Conservation (phyloP, 2,113 vertebrate species). For the Epinephelus cyanopodus region DNA sequence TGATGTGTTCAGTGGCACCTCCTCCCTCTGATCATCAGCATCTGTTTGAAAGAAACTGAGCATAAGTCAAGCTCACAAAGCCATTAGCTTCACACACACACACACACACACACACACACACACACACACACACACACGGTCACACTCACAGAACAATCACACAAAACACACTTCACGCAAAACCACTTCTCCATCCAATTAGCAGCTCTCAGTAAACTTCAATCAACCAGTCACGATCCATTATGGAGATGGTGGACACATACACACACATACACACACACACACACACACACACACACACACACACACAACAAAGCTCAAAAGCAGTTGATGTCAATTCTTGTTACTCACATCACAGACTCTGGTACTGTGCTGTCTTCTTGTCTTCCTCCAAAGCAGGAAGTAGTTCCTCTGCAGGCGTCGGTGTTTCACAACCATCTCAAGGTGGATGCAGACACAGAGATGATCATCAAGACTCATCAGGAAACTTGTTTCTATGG, state of each 20-base stretch:
- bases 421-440: neutral
- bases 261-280: slow-evolving; percentile 13
- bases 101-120: slow-evolving; percentile 30
- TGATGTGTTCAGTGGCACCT: neutral
- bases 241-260: slow-evolving; percentile 34
- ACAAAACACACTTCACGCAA: slow-evolving; percentile 35
- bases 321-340: neutral
- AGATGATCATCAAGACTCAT: neutral
- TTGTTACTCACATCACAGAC: neutral
- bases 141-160: neutral
- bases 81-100: slow-evolving; percentile 25
- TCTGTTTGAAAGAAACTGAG: neutral
- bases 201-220: slow-evolving; percentile 63
- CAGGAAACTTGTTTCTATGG: too few species aligned
- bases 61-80: neutral
- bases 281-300: slow-evolving; percentile 16
- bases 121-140: neutral
- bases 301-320: neutral
- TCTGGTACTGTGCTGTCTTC: neutral
- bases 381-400: neutral
- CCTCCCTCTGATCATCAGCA: neutral
- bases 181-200: slow-evolving; percentile 64
- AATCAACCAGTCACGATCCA: slow-evolving; percentile 72
- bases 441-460: neutral
- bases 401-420: slow-evolving; percentile 3